Evolutionary conservation across 2,113 vertebrate species (phyloP), one percentile per base, ranked within the genome.

Genomic region (Acrocephalus arundinaceus): DNA sequence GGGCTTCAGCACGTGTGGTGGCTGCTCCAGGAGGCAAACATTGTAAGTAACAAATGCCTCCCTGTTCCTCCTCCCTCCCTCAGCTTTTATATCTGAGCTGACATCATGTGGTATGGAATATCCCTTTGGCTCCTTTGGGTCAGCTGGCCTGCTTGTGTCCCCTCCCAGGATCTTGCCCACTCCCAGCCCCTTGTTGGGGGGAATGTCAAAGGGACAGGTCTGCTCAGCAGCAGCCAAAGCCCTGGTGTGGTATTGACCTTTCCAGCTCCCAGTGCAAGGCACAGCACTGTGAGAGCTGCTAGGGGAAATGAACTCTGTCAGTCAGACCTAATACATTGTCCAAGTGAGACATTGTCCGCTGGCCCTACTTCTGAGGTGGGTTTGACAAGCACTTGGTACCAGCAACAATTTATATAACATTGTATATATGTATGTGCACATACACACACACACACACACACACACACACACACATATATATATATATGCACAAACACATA

Each of bases 401-500:
- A 0, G 28, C 39, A 65, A 45, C 9, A 52, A 41, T 61, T 46
- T 39, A 6, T 7, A 8, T 10, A 13, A 22, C 25, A 68, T 43
- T 76, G 45, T 33, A 59, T 28, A 21, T 45, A 5, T 31, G 8
- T 39, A 16, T 27, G 20, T 8, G 17, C 12, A 66, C 11, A 67
- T 8, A 54, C 11, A 61, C 7, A 62, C 9, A 43, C 4, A 58
- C 3, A 35, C 35, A 62, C 9, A 43, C 4, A 58, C 3, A 35
- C 35, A 35, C 35, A 35, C 12, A 66, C 9, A 67, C 6, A 54
- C 9, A 61, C 6, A 62, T 7, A 43, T 3, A 23, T 2, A 23
- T 1, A 23, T 1, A 41, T 7, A 33, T 5, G 10, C 1, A 14
- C 6, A 7, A 7, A 31, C 3, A 31, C 10, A 49, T 2, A 28